Evolutionary conservation across 2,888 invertebrate genomes (phyloP), one percentile per base, ranked within the genome.

Genomic region (Malacosoma neustria): DNA sequence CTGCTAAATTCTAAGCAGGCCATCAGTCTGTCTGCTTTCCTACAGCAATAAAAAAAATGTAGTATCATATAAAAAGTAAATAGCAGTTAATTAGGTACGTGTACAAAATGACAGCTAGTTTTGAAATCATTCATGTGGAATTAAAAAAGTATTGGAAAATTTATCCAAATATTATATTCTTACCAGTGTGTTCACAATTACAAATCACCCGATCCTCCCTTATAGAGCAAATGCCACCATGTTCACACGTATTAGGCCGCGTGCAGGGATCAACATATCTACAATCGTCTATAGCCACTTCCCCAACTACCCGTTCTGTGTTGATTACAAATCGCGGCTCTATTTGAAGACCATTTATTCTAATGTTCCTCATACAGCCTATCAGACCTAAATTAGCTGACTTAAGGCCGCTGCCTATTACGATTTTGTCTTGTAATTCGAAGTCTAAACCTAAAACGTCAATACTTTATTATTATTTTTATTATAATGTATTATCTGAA

Each of bases 291-390:
- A 96, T 84, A 0, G 96, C 95, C 7, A 96, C 95, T 73, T 95
- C 95, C 3, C 96, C 96, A 0, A 95, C 93, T 1, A 93, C 93
- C 46, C 94, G 87, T 55, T 94, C 92, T 3, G 94, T 93, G 66
- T 94, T 93, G 46, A 94, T 91, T 35, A 96, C 91, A 54, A 89
- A 90, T 46, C 93, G 56, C 34, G 97, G 93, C 62, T 97, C 96
- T 47, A 96, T 90, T 35, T 90, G 84, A 42, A 90, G 87, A 7
- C 92, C 92, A 62, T 97, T 96, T 41, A 97, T 93, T 66, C 90
- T 89, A 42, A 97, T 92, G 59, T 96, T 94, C 46, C 95, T 89
- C 89, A 97, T 94, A 65, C 98, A 98, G 14, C 98, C 98, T 35
- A 96, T 94, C 37, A 97, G 86, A 3, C 97, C 96, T 62, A 89